Conservation (phyloP, 1,140 invertebrate species). For the Oryzaephilus surinamensis region DNA sequence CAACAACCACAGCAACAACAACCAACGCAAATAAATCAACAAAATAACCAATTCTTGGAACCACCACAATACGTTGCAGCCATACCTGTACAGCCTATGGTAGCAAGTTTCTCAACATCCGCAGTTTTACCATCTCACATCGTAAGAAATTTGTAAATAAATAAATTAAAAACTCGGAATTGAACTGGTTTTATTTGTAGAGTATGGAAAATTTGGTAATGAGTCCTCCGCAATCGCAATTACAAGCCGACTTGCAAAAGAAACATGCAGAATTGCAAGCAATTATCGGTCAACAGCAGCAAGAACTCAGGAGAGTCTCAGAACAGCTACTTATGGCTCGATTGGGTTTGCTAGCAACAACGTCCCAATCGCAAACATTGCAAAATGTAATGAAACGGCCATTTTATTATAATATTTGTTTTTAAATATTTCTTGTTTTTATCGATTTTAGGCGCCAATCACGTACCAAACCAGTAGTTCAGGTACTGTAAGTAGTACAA, state of each 20-base stretch:
- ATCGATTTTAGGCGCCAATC: slow-evolving; percentile 29
- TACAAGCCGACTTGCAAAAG: slow-evolving; percentile 63
- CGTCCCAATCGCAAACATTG: slow-evolving; percentile 44
- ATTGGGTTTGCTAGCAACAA: slow-evolving; percentile 60
- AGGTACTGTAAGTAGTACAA: slow-evolving; percentile 33
- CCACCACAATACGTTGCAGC: slow-evolving; percentile 50
- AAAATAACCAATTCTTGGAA: slow-evolving; percentile 38
- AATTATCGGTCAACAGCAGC: slow-evolving; percentile 74
- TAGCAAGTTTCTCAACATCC: slow-evolving; percentile 35
- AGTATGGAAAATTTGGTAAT: slow-evolving; percentile 39
- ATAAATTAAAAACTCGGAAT: too few species aligned
- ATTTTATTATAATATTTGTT: too few species aligned
- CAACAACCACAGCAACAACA: neutral
- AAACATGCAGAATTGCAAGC: slow-evolving; percentile 79
- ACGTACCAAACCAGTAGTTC: slow-evolving; percentile 32
- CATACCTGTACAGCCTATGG: slow-evolving; percentile 49
- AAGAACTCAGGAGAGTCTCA: slow-evolving; percentile 69
- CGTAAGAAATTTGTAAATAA: too few species aligned
- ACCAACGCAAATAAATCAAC: slow-evolving; percentile 17
- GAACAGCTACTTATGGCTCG: slow-evolving; percentile 76
- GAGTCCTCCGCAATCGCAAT: slow-evolving; percentile 50
- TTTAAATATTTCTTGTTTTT: too few species aligned
- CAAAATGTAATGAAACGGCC: slow-evolving; percentile 14
- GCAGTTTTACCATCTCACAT: slow-evolving; percentile 28
- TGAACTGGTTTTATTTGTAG: too few species aligned